Evolutionary conservation across 2,888 invertebrate genomes (phyloP).

Genomic region (Tanaodytes sp.): DNA sequence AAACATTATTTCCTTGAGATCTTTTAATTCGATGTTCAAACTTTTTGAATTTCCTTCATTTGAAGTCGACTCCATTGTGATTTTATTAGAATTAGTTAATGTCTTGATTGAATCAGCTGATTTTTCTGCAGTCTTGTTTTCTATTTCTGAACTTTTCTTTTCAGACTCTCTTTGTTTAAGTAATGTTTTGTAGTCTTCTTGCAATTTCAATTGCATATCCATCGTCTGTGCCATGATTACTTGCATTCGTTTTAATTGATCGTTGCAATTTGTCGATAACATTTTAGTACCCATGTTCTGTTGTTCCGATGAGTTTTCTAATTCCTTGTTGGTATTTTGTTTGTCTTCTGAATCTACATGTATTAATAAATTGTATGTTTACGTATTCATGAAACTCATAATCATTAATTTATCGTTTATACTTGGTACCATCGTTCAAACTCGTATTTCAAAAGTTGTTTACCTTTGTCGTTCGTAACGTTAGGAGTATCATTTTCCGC

Average conservation of each 20-base stretch:
- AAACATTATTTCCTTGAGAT: background rate
- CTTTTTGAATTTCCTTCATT: background rate
- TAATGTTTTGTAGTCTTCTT: background rate
- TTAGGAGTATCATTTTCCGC: too few relatives aligned
- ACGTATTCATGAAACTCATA: background rate
- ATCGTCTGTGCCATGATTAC: background rate
- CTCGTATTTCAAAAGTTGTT: too few relatives aligned
- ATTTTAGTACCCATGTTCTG: too few relatives aligned
- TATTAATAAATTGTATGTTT: background rate
- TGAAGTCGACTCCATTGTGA: background rate
- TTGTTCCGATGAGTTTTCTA: too few relatives aligned
- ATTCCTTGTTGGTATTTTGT: background rate
- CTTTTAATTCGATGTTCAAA: background rate
- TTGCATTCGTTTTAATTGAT: background rate
- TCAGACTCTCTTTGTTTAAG: background rate
- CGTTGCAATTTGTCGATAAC: background rate
- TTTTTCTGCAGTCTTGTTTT: background rate
- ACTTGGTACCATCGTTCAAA: background rate
- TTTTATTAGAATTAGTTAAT: too few relatives aligned
- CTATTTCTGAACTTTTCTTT: background rate
- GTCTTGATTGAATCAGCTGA: too few relatives aligned
- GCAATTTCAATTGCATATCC: background rate
- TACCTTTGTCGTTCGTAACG: too few relatives aligned
- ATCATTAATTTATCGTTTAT: background rate
- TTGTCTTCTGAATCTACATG: background rate